Evolutionary conservation across 1,140 invertebrate species (phyloP).

Genomic region (Leptopilina clavipes): DNA sequence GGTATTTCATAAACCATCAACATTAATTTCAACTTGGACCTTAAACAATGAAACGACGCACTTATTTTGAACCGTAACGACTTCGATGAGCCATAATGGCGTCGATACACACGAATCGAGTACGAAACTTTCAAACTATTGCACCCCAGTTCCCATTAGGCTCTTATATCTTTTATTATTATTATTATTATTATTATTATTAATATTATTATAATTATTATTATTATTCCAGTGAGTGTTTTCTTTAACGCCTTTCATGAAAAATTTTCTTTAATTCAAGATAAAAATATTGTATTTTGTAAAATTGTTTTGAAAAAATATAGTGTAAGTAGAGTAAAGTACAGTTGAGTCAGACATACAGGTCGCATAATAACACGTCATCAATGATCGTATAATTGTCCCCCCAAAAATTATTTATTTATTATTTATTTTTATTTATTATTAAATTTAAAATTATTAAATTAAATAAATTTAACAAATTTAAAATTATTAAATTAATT

Average conservation of each 20-base stretch:
- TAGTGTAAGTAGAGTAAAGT: no score
- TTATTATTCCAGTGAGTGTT: slow-evolving; percentile 26
- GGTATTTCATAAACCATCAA: slow-evolving; percentile 10
- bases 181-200: slow-evolving; percentile 4
- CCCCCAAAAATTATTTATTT: no score
- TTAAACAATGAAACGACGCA: slow-evolving; percentile 21
- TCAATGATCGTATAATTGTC: no score
- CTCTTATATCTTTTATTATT: not conserved
- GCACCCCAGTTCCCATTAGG: slow-evolving; percentile 13
- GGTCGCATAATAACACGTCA: no score
- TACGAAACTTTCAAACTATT: slow-evolving; percentile 17
- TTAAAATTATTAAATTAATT: no score
- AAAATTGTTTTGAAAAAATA: no score
- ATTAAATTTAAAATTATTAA: no score
- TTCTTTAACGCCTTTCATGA: not conserved
- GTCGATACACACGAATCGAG: slow-evolving; percentile 28
- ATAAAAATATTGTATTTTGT: not conserved
- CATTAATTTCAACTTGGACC: slow-evolving; percentile 6
- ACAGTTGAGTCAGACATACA: no score
- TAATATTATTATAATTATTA: no score
- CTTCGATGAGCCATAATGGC: slow-evolving; percentile 15
- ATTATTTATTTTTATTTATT: no score
- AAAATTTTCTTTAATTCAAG: not conserved
- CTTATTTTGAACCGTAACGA: slow-evolving; percentile 19
- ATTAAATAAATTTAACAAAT: no score